Evolutionary conservation across 2,888 invertebrate genomes (phyloP).

Genomic region (Heteromurus nitidus): DNA sequence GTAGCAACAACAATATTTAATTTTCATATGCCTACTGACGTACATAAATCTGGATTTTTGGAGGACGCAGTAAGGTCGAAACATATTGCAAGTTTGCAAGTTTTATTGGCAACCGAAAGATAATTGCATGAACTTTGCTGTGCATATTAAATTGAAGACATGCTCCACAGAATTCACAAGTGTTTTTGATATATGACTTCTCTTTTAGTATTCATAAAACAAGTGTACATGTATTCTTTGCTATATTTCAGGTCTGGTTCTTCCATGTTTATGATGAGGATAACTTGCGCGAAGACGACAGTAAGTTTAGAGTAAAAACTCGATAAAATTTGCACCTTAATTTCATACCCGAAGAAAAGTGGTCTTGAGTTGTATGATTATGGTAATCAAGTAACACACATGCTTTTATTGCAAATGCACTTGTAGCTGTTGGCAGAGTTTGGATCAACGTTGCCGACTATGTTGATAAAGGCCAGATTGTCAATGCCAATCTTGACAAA

Average conservation of each 20-base stretch:
- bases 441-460: constrained; percentile 67
- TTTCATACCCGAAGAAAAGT: constrained; percentile 13
- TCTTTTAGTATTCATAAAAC: neutral
- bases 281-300: constrained; percentile 64
- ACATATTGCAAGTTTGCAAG: neutral
- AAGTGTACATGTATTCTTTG: neutral
- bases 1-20: neutral
- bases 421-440: constrained; percentile 57
- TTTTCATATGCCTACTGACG: neutral
- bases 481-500: constrained; percentile 62
- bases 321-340: neutral
- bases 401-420: neutral
- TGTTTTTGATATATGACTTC: neutral
- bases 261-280: constrained; percentile 65
- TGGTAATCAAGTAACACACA: neutral
- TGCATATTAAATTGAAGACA: neutral
- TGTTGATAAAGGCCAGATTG: constrained; percentile 64
- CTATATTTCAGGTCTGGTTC: constrained; percentile 37
- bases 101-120: too few species aligned
- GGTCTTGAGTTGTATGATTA: neutral
- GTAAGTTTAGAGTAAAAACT: constrained; percentile 44
- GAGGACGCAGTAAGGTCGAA: constrained; percentile 9
- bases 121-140: neutral
- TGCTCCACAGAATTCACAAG: neutral
- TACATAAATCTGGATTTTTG: neutral